A percentile compares a stretch with the other conserved stretches of the same genome.
phyloP scores from a whole-genome alignment of 1,140 invertebrate species.

The Cherax destructor region DNA sequence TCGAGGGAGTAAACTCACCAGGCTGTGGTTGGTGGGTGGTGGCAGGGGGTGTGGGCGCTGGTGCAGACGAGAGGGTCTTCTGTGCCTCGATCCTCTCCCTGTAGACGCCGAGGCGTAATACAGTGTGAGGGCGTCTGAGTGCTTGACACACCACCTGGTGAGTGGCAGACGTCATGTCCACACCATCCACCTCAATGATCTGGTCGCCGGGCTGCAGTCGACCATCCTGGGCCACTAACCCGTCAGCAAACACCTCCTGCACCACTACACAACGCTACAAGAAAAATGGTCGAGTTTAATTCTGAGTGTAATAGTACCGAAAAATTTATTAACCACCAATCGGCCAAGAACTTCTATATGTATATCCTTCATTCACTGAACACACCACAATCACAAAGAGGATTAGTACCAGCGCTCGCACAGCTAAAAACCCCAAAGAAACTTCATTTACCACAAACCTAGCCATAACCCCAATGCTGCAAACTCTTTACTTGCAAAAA shows the following conservation, averaged over 20 bases:
- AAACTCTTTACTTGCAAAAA: too few species aligned
- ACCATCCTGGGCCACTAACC: constrained; percentile 77
- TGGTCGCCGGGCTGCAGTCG: constrained; percentile 80
- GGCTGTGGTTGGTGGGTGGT: constrained; percentile 30
- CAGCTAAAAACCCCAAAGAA: too few species aligned
- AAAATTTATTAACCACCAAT: too few species aligned
- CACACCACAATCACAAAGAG: too few species aligned
- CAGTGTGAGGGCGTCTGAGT: constrained; percentile 70
- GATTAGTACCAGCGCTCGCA: too few species aligned
- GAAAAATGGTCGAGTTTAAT: too few species aligned
- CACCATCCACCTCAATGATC: constrained; percentile 79
- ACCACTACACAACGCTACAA: constrained; percentile 76
- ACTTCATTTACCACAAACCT: too few species aligned
- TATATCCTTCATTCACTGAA: too few species aligned
- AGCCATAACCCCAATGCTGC: too few species aligned
- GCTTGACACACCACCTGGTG: constrained; percentile 73
- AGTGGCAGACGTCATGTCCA: constrained; percentile 73
- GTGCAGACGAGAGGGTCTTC: constrained; percentile 6
- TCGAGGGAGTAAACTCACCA: constrained; percentile 16
- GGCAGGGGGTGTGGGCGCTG: not conserved
- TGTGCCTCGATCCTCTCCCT: constrained; percentile 74
- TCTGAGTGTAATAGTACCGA: too few species aligned
- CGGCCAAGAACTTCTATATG: too few species aligned
- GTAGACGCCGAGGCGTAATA: constrained; percentile 73
- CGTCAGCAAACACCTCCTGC: constrained; percentile 78